Evolutionary conservation across 2,797 vertebrate species (phyloP).

Genomic region (Crenuchus spilurus): DNA sequence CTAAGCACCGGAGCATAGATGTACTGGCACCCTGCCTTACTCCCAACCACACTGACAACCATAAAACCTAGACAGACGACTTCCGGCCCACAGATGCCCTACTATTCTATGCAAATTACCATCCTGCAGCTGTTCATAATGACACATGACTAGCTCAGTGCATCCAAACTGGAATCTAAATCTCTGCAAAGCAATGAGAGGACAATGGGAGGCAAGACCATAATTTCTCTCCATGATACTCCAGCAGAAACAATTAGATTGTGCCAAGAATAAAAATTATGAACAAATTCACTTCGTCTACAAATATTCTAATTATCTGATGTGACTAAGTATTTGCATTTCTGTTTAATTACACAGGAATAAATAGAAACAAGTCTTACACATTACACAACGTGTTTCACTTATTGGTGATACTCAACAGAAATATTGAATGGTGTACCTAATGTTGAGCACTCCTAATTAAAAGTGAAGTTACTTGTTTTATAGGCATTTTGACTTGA

Average conservation of each 20-base stretch:
- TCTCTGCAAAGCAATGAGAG: not conserved
- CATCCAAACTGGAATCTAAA: not conserved
- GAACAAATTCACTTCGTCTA: no score
- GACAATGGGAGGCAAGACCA: not conserved
- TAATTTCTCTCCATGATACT: not conserved
- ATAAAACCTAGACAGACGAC: not conserved
- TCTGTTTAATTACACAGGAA: no score
- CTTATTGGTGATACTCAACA: no score
- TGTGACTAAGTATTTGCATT: no score
- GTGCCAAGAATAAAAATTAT: not conserved
- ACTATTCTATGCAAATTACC: not conserved
- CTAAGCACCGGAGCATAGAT: not conserved
- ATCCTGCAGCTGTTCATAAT: conserved; percentile 8
- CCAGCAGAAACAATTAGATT: not conserved
- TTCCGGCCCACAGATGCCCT: not conserved
- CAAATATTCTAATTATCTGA: no score
- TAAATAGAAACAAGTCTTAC: no score
- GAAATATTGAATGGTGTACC: no score
- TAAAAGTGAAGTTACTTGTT: no score
- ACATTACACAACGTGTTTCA: no score
- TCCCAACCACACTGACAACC: not conserved
- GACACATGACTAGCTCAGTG: not conserved
- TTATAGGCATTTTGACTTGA: no score
- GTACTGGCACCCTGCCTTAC: not conserved
- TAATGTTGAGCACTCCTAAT: no score